Base-by-base conservation (phyloP, 2,888 invertebrate species). In the Pyrrhosoma nymphula region DNA sequence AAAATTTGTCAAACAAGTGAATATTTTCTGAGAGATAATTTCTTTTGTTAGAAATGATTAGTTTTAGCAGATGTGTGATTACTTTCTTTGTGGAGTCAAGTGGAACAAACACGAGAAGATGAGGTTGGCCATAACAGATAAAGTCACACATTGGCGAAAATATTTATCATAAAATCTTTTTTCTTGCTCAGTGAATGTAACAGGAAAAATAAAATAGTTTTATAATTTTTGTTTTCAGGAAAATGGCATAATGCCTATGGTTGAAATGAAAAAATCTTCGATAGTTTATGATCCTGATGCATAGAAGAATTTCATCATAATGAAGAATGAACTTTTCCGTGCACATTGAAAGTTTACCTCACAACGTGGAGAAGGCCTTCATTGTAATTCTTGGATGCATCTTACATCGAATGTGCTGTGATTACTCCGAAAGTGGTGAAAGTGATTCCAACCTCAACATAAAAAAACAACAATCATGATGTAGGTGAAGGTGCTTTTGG, bases 261-360 rank as follows among this genome's bases (percentile, higher is more conserved):
- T 98, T 97, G 98, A 98, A 96, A 97, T 98, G 97, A 97, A 98
- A 97, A 98, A 98, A 97, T 97, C 97, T 0, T 97, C 98, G 96
- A 97, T 97, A 96, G 97, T 97, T 96, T 98, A 97, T 97, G 97
- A 98, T 96, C 97, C 97, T 96, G 97, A 97, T 96, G 97, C 97
- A 96, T 97, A 97, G 97, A 47, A 93, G 93, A 93, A 93, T 93
- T 93, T 47, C 63, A 93, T 63, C 69, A n/a, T 47, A 93, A 93
- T 93, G 93, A 93, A 93, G 93, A 75, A 63, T 63, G 47, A 75
- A 93, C 93, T 93, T 93, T 93, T 93, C 93, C 93, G 39, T 47
- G 93, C 93, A 93, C 93, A 93, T 93, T 69, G 69, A 63, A 69
- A 47, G 69, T 63, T 93, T 93, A 93, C 93, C 93, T 93, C 93